Conservation (phyloP, 2,797 vertebrate genomes). For the Tenualosa ilisha region DNA sequence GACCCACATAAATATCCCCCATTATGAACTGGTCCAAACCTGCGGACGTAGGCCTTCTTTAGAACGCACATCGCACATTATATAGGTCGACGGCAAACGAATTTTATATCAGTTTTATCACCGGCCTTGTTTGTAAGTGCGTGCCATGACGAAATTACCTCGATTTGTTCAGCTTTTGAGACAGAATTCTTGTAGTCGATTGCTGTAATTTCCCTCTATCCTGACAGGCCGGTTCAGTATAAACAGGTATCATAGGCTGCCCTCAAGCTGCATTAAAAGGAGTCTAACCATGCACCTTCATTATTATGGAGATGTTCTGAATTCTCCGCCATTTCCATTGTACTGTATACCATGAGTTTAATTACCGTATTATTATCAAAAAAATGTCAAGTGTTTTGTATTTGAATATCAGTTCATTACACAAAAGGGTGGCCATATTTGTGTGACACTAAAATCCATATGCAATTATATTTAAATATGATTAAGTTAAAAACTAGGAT, state of each 20-base stretch:
- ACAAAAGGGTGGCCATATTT: not conserved
- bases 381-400: not conserved
- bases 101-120: not conserved
- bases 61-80: conserved; percentile 3
- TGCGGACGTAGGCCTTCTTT: conserved; percentile 7
- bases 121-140: not conserved
- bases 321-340: not conserved
- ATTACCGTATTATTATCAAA: not conserved
- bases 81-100: conserved; percentile 14
- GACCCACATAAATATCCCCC: not conserved
- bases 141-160: not conserved
- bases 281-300: conserved; percentile 1
- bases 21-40: conserved; percentile 2
- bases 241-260: conserved; percentile 22
- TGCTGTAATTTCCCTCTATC: conserved; percentile 20
- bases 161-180: not conserved
- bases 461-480: not conserved
- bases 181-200: conserved; percentile 12
- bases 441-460: not conserved
- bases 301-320: conserved; percentile 10
- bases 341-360: not conserved
- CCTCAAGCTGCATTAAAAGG: conserved; percentile 9
- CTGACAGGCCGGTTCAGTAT: conserved; percentile 22
- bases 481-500: not conserved
- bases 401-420: not conserved